Conservation (phyloP, 2,797 vertebrate species). For the Sciurus carolinensis region DNA sequence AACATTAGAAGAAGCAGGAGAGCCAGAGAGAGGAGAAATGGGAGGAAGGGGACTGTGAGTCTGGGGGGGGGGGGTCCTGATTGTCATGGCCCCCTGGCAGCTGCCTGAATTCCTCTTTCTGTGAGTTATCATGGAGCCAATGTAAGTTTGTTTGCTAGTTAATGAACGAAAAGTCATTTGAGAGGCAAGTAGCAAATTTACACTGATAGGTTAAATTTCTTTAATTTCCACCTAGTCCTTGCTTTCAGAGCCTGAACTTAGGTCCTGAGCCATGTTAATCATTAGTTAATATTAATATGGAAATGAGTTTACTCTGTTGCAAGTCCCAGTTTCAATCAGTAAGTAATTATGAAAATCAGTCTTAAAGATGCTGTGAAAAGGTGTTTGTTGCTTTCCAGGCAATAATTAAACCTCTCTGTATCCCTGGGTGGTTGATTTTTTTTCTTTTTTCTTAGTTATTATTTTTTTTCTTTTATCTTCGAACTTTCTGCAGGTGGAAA, state of each 20-base stretch:
- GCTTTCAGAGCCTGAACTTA: slow-evolving; percentile 54
- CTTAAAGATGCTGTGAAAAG: slow-evolving; percentile 61
- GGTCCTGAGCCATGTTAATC: slow-evolving; percentile 70
- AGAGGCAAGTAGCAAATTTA: slow-evolving; percentile 29
- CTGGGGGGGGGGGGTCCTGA: not conserved
- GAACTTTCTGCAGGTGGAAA: slow-evolving; percentile 60
- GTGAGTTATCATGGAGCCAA: not conserved
- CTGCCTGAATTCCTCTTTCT: not conserved
- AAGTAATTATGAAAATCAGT: slow-evolving; percentile 83
- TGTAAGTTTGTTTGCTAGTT: not conserved
- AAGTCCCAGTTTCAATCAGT: slow-evolving; percentile 82
- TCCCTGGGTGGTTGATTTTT: slow-evolving; percentile 74
- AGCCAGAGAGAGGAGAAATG: not conserved
- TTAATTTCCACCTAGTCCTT: slow-evolving; percentile 39
- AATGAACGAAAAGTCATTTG: slow-evolving; percentile 55
- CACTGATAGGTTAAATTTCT: slow-evolving; percentile 19
- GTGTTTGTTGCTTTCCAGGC: slow-evolving; percentile 74
- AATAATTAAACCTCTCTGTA: slow-evolving; percentile 80
- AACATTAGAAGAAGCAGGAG: not conserved
- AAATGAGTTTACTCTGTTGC: slow-evolving; percentile 72
- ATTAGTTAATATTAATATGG: slow-evolving; percentile 81
- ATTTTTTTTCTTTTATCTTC: not conserved
- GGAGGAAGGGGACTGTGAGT: not conserved
- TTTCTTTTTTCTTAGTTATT: not conserved
- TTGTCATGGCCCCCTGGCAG: not conserved